These are phyloP conservation scores for Drosophila koepferae DNA, from an alignment of 2,888 invertebrate genomes.

Conservation along the genomic window DNA sequence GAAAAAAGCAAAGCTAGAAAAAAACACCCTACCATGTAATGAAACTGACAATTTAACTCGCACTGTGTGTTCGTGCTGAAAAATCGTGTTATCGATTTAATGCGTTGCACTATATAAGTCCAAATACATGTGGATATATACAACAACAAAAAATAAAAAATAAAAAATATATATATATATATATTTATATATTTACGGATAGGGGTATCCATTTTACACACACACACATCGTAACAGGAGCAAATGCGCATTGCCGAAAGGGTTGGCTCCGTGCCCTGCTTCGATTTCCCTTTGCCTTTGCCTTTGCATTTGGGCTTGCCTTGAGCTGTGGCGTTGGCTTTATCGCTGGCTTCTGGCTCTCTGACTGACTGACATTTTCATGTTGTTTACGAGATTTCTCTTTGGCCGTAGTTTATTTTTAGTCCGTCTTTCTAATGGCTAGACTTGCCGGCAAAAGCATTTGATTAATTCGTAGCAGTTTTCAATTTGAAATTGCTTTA, in stretches of 20 bases:
- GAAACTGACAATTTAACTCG: constrained; percentile 81
- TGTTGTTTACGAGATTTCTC: constrained; percentile 48
- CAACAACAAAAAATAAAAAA: neutral
- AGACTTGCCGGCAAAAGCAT: constrained; percentile 61
- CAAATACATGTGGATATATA: constrained; percentile 4
- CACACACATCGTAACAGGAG: constrained; percentile 3
- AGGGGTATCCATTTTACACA: constrained; percentile 17
- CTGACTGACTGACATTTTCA: constrained; percentile 67
- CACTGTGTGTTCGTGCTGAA: constrained; percentile 72
- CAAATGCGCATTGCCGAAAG: constrained; percentile 46
- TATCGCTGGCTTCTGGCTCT: constrained; percentile 58
- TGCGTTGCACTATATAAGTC: constrained; percentile 51
- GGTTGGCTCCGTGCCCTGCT: constrained; percentile 45
- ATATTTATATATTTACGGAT: constrained; percentile 5
- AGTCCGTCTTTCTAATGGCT: constrained; percentile 26
- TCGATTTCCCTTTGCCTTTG: constrained; percentile 34
- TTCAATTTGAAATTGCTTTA: constrained; percentile 76
- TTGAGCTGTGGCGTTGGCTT: constrained; percentile 51
- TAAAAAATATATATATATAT: too few species aligned
- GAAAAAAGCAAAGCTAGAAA: constrained; percentile 18
- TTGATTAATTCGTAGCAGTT: constrained; percentile 78
- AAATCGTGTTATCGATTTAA: constrained; percentile 82
- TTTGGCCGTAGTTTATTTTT: constrained; percentile 39
- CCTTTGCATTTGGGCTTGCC: constrained; percentile 34
- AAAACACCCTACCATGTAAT: constrained; percentile 68